phyloP scores from a whole-genome alignment of 1,140 invertebrate genomes.

The Limonius californicus region DNA sequence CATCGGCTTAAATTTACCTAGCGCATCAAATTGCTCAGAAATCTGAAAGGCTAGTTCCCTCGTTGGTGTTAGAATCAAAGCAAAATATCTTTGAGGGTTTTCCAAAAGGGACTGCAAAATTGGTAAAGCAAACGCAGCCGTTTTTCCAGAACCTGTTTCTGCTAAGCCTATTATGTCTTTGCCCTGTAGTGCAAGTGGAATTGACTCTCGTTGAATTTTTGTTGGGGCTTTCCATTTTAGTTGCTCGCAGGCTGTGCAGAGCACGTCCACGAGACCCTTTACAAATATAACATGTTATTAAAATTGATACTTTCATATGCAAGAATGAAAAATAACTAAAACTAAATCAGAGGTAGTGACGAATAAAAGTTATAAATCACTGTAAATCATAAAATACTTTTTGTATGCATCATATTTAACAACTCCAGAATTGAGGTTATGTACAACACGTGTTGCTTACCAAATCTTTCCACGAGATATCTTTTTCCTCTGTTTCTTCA shows the following conservation, averaged over 20 bases:
- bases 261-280: conserved; percentile 85
- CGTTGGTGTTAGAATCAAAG: conserved; percentile 91
- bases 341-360: conserved; percentile 13
- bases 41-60: conserved; percentile 97
- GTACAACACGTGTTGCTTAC: conserved; percentile 44
- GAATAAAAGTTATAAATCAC: conserved; percentile 20
- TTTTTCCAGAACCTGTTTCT: conserved; percentile 98
- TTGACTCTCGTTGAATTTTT: conserved; percentile 91
- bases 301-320: background rate
- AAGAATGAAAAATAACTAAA: conserved; percentile 16
- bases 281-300: conserved; percentile 30
- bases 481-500: background rate
- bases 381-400: background rate
- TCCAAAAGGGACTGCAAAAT: conserved; percentile 89
- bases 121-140: conserved; percentile 94
- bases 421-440: background rate
- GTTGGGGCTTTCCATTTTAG: conserved; percentile 93
- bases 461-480: conserved; percentile 53
- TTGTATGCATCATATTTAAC: background rate
- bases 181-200: conserved; percentile 86
- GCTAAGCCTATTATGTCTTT: conserved; percentile 95
- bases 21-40: conserved; percentile 92
- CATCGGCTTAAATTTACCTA: conserved; percentile 64
- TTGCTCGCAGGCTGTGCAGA: conserved; percentile 87
- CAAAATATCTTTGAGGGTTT: conserved; percentile 91